Evolutionary conservation across 2,113 vertebrate species (phyloP).

Genomic region (Orcinus orca): DNA sequence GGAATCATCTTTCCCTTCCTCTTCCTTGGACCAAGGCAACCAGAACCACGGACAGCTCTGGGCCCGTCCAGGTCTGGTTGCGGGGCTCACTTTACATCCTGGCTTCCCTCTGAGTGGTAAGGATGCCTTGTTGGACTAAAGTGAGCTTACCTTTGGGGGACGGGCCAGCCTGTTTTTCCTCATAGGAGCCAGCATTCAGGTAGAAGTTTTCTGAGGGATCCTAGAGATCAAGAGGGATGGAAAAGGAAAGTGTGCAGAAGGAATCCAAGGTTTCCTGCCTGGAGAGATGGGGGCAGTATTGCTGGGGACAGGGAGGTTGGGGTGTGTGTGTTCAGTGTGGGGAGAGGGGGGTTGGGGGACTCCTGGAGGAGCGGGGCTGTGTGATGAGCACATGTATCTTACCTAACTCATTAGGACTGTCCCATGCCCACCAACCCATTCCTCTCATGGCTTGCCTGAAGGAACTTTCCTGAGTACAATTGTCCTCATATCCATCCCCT

Average conservation of each 20-base stretch:
- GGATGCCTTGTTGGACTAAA: neutral
- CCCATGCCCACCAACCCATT: neutral
- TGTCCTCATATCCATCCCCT: neutral
- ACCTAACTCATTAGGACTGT: neutral
- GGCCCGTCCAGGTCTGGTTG: neutral
- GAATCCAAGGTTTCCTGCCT: neutral
- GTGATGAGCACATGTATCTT: neutral
- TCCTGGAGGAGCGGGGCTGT: neutral
- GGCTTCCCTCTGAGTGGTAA: neutral
- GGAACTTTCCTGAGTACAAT: neutral
- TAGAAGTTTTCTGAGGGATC: neutral
- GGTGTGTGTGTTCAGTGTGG: neutral
- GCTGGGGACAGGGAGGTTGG: neutral
- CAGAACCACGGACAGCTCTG: conserved; percentile 59
- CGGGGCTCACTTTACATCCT: no score
- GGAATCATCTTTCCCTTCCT: neutral
- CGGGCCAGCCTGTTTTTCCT: neutral
- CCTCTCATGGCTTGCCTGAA: neutral
- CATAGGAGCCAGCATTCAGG: neutral
- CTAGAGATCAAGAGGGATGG: neutral
- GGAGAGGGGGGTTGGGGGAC: neutral
- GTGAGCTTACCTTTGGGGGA: neutral
- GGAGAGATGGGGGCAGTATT: neutral
- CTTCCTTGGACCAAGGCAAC: neutral
- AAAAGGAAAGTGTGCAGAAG: neutral